Percentiles rank a stretch among this genome's conserved stretches.
phyloP scores from a whole-genome alignment of 1,140 invertebrate species.

The Sweltsa coloradensis region DNA sequence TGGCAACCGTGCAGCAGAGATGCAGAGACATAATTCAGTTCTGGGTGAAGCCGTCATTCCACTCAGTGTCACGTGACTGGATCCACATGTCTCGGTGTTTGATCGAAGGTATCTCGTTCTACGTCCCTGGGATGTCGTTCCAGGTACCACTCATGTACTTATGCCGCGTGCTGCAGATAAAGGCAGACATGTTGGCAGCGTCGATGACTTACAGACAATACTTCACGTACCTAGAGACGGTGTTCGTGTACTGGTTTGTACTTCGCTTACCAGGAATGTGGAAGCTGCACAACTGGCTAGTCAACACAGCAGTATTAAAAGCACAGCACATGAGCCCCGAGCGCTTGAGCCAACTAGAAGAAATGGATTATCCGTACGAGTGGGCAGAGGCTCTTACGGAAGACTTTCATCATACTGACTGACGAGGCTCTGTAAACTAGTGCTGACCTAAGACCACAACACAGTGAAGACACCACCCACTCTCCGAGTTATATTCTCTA shows the following conservation, averaged over 20 bases:
- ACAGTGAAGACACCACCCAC: too few species aligned
- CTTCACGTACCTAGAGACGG: conserved; percentile 15
- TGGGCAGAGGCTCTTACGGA: too few species aligned
- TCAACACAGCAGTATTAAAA: too few species aligned
- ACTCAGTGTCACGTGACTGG: conserved; percentile 26
- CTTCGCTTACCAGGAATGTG: conserved; percentile 14
- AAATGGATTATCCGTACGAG: too few species aligned
- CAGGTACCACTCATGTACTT: conserved; percentile 25
- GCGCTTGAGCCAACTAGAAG: too few species aligned
- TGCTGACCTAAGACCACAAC: too few species aligned
- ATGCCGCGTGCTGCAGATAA: conserved; percentile 22
- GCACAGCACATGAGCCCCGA: too few species aligned
- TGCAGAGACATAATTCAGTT: conserved; percentile 27
- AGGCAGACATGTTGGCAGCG: conserved; percentile 22
- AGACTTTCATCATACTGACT: too few species aligned
- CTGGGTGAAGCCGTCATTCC: conserved; percentile 29
- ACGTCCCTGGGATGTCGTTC: conserved; percentile 23
- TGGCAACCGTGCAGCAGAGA: conserved; percentile 29
- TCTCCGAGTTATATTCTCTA: too few species aligned
- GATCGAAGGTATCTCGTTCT: conserved; percentile 24
- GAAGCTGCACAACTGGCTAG: conserved; percentile 14
- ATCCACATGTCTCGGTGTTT: conserved; percentile 34
- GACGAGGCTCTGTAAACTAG: too few species aligned
- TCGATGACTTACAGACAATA: conserved; percentile 21
- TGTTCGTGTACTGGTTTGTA: conserved; percentile 16